Conservation (phyloP, 2,797 vertebrate species). For the Apogon talboti region DNA sequence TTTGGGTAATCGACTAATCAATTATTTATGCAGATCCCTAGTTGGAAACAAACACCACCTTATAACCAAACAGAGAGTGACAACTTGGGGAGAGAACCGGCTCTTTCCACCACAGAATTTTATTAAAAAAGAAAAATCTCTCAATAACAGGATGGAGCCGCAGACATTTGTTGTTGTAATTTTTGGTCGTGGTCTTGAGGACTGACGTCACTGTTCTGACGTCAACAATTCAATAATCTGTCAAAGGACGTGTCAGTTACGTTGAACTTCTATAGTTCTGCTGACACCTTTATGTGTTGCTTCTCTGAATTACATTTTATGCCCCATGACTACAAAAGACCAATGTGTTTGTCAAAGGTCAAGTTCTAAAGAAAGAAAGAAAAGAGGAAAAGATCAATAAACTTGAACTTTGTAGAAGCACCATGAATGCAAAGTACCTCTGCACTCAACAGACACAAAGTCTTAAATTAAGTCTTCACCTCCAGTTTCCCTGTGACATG, state of each 20-base stretch:
- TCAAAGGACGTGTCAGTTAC: not conserved
- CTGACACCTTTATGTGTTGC: not conserved
- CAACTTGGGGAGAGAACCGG: no score
- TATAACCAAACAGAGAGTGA: no score
- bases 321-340: not conserved
- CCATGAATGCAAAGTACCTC: slow-evolving; percentile 34
- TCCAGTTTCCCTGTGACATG: slow-evolving; percentile 43
- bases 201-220: no score
- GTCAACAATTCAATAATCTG: not conserved
- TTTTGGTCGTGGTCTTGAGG: no score
- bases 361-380: slow-evolving; percentile 20
- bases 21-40: no score
- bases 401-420: slow-evolving; percentile 28
- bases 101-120: no score
- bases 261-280: not conserved
- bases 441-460: not conserved
- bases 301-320: not conserved
- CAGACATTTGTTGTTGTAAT: no score
- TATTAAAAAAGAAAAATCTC: no score
- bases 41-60: no score
- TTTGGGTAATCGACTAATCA: no score
- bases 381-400: not conserved
- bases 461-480: slow-evolving; percentile 59
- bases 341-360: not conserved
- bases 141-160: no score